Base-by-base conservation (phyloP, 2,797 vertebrate genomes). In the Myotis pilosus region DNA sequence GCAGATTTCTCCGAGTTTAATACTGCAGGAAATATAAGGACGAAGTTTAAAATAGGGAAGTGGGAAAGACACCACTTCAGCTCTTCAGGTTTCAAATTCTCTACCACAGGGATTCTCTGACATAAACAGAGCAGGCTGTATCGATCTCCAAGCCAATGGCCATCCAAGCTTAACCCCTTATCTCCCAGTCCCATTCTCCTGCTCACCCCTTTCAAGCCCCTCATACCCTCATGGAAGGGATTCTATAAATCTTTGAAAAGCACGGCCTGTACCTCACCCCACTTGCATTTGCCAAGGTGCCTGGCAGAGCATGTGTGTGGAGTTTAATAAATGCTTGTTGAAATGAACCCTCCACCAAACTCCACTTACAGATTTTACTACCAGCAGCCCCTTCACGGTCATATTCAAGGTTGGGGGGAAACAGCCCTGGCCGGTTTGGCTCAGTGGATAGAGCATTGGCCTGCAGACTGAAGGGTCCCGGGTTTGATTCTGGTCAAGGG, bases 341-440 rank as follows among this genome's bases (percentile, higher is more conserved):
- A 89, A 88, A 92, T 49, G 74, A 95, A 94, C 15, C 44, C 25
- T 85, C 55, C n/a, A 64, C 28, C 76, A 78, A 89, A 95, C 23
- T 79, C 76, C 47, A 68, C 44, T 91, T 69, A 91, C 17, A 17
- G 82, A 89, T 85, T 84, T 94, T 85, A 55, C 60, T 79, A 82
- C 64, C 64, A 91, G 72, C 72, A 94, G 72, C 4, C 3, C 60
- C n/a, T 97, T 22, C 13, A 15, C 33, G 49, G 72, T 92, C 47
- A 53, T 47, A 74, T 12, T 96, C 55, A 87, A 74, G 22, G 60
- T 17, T 93, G 64, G 10, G 57, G 57, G 57, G 25, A 60, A 60
- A 30, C 28, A 60, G 57, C 57, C 25, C 57, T 15, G 25, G 57
- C 57, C 25, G 13, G 57, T 60, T 30, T 28, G 11, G 57, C 57